Percentiles rank a stretch among this genome's conserved stretches.
Evolutionary conservation across 2,888 invertebrate genomes (phyloP).

Genomic region (Lithodes maja): DNA sequence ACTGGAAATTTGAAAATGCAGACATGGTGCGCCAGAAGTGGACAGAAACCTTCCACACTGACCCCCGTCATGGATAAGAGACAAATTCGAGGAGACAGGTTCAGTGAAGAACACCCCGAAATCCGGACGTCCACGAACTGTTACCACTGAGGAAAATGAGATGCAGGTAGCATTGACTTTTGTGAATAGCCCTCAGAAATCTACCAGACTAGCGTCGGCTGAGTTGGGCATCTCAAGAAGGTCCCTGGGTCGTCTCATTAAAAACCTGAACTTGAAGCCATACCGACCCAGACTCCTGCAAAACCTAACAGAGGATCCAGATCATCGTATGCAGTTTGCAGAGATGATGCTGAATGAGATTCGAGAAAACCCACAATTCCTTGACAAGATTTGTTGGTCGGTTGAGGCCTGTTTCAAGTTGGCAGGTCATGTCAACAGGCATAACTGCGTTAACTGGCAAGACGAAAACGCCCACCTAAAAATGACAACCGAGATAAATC

Average conservation of each 20-base stretch:
- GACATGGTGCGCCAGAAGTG: background rate
- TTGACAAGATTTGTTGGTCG: background rate
- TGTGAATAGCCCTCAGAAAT: background rate
- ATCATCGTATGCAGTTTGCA: background rate
- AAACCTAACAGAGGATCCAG: background rate
- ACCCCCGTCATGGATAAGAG: background rate
- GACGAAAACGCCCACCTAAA: slow-evolving; percentile 2
- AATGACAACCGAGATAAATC: background rate
- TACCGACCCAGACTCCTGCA: background rate
- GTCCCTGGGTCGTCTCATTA: background rate
- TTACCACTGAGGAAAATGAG: slow-evolving; percentile 11
- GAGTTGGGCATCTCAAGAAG: background rate
- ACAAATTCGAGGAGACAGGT: slow-evolving; percentile 8
- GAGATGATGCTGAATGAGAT: background rate
- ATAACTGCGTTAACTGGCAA: slow-evolving; percentile 21
- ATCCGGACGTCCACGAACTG: background rate
- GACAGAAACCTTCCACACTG: background rate
- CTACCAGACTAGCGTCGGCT: background rate
- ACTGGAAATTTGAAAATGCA: background rate
- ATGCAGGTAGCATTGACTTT: background rate
- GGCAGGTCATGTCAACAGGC: background rate
- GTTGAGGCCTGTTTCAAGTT: background rate
- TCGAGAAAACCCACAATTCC: background rate
- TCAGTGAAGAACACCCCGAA: slow-evolving; percentile 10
- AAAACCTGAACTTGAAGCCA: background rate